Evolutionary conservation across 2,113 vertebrate genomes (phyloP), one percentile per base, ranked within the genome.

Genomic region (Rhadina sibilatrix): DNA sequence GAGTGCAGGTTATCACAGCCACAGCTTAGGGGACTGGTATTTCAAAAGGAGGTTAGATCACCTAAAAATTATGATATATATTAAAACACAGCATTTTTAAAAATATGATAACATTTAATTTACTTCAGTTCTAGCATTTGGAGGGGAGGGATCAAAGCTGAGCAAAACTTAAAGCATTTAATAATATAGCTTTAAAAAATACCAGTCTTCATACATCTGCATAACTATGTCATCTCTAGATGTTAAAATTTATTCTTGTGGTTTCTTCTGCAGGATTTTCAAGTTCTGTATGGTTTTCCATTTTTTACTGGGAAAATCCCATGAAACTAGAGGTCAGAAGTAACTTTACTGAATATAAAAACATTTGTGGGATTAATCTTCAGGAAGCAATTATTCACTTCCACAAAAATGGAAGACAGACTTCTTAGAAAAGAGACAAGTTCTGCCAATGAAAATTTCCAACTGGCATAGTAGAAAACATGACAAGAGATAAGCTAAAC

Each of bases 271-370:
- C 19, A 75, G 52, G 28, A 72, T 63, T 93, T 90, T 75, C 31
- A 89, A 70, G 13, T 61, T 90, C 44, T 40, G 25, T 47, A 80
- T 52, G 30, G 12, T 79, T 89, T 83, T 78, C 19, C 54, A 15
- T 25, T 83, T 77, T 88, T 83, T 42, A 72, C 38, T 77, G 64
- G 9, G 47, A 92, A 90, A 94, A 93, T 24, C 17, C n/a, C 71
- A 86, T 37, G 20, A 80, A 96, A 93, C 19, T 66, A 80, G 52
- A 89, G 52, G 69, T 90, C 83, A 96, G 31, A 91, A 86, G 28
- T 52, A 5, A 74, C 68, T 57, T 88, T 30, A 66, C 9, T 40
- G 35, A 93, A 68, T 64, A 66, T 25, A 92, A 95, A 92, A 94
- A 74, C 12, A 44, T 60, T 52, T 89, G 35, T 28, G 17, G 20